Conservation (phyloP, 64 coral and sea anemone species). For the Stichodactyla mertensii region DNA sequence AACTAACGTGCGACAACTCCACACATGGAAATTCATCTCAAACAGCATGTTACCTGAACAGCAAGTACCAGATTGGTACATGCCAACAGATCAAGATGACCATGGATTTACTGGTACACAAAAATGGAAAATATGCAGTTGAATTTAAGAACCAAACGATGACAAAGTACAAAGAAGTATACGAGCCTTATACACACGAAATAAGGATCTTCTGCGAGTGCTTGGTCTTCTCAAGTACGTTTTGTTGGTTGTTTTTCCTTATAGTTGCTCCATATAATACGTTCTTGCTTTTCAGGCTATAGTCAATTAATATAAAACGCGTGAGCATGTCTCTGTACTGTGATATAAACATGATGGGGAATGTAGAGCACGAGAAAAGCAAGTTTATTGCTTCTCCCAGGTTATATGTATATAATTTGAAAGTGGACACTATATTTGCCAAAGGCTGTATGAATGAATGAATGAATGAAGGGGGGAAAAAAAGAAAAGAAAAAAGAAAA, state of each 20-base stretch:
- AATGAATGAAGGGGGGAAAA: too few species aligned
- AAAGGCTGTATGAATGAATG: too few species aligned
- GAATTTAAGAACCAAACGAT: neutral
- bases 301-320: too few species aligned
- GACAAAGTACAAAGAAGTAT: neutral
- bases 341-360: too few species aligned
- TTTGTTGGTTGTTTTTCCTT: neutral
- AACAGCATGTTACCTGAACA: neutral
- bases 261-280: too few species aligned
- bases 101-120: neutral
- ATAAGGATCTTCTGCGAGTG: neutral
- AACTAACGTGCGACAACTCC: constrained; percentile 1
- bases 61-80: neutral
- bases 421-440: too few species aligned
- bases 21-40: neutral
- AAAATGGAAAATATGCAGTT: neutral
- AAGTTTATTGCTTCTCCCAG: too few species aligned
- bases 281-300: too few species aligned
- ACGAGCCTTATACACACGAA: neutral
- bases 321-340: too few species aligned
- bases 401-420: too few species aligned
- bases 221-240: neutral
- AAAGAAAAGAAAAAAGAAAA: too few species aligned
- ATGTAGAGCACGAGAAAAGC: too few species aligned
- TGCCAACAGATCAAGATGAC: constrained; percentile 7